Evolutionary conservation across 1,140 invertebrate species (phyloP), one percentile per base, ranked within the genome.

Genomic region (Steinernema feltiae): DNA sequence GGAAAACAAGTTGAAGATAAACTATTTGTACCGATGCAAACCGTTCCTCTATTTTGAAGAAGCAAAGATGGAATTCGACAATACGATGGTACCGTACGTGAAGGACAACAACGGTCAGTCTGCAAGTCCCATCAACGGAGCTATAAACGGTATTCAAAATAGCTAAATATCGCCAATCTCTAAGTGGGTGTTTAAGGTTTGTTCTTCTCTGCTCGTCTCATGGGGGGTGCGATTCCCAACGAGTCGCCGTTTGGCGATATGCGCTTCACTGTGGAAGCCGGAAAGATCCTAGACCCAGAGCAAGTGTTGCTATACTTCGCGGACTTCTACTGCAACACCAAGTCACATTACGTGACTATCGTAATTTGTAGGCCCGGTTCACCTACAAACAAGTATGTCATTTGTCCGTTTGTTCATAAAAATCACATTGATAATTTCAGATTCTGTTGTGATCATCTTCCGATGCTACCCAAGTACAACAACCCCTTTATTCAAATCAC

Each of bases 91-190:
- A 35, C 76, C 75, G 27, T 85, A 85, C 72, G 75, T 82, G 1
- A 85, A 85, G 48, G 84, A 86, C 48, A 70, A 78, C 7, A 85
- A 86, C 71, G 84, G 84, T 18, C 84, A 85, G 32, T 76, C 83
- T 17, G 83, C 78, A 1, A 80, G 71, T 46, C 79, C 82, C 0
- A 84, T 85, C 1, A 84, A 84, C 75, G 80, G 79, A 41, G 32
- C 12, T 27, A 63, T 63, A 15, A 27, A 63, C 24, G 53, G 53
- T 63, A n/a, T n/a, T n/a, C n/a, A n/a, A n/a, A n/a, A n/a, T n/a
- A n/a, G n/a, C n/a, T n/a, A n/a, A n/a, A n/a, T n/a, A n/a, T n/a
- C n/a, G n/a, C n/a, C n/a, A n/a, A n/a, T n/a, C n/a, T n/a, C n/a
- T n/a, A n/a, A n/a, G n/a, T n/a, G n/a, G n/a, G n/a, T n/a, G n/a